Evolutionary conservation across 2,113 vertebrate species (phyloP), one percentile per base, ranked within the genome.

Genomic region (Bubo bubo): DNA sequence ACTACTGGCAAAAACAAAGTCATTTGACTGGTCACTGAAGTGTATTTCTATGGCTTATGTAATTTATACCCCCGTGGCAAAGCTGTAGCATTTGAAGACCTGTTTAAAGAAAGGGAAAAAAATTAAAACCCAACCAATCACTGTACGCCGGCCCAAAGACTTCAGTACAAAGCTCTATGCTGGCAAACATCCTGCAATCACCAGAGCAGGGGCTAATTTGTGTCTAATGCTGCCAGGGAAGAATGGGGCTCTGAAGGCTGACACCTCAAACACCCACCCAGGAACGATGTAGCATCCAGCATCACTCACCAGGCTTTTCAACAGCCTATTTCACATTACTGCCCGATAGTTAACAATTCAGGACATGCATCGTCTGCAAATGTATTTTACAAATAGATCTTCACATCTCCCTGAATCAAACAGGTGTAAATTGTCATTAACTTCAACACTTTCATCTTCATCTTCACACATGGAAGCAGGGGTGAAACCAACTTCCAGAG

Each of bases 11-110:
- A 93, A 97, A 94, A 50, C 83, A 72, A 89, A 89, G 77, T 53
- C 10, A 82, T 96, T 68, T 79, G 82, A 93, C 94, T 95, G 86
- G 94, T 84, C 93, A 96, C 35, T 59, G 70, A 94, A 93, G 70
- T 72, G 75, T n/a, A 21, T 93, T 81, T 76, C 89, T 66, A 62
- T 22, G 45, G 70, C 37, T 89, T 82, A 79, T 75, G 56, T 66
- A 93, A 95, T 90, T 87, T 87, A 95, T 12, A 76, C 49, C 62
- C 71, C 70, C 16, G 55, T 76, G 74, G 93, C 88, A 95, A 84
- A 75, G 68, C 76, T 73, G 68, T 6, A 92, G 56, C 80, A 91
- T 87, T 90, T 85, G 66, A 95, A 87, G 74, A 35, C 68, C 64
- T 60, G 49, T 68, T 93, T 87, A 23, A 94, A 95, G 71, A 89